Base-by-base conservation (phyloP, 1,140 invertebrate species). In the Ooceraea biroi region DNA sequence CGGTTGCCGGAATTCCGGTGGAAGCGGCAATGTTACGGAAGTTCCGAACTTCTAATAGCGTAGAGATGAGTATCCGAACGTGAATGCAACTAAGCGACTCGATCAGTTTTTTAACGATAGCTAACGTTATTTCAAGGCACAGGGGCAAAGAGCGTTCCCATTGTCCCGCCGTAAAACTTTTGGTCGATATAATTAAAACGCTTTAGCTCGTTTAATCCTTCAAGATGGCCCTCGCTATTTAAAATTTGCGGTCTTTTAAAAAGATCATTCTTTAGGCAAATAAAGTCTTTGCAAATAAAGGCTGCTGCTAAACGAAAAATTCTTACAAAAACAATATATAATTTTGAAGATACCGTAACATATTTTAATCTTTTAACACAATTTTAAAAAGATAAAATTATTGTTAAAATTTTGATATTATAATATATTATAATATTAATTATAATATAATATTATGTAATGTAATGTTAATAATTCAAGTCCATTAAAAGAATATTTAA, bases 11-110 rank as follows among this genome's bases (percentile, higher is more conserved):
- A 77, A 77, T 66, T 77, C 48, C 30, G 27, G 46, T 52, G 74
- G 30, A 52, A 50, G 14, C 44, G n/a, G 25, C 44, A 19, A n/a
- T n/a, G 58, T 25, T 30, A 25, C 61, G 61, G 14, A 66, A 66
- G 46, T 77, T 77, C 19, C 48, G 1, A 77, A 77, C 60, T 77
- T 77, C 60, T 77, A 66, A 77, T 55, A 77, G 61, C n/a, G 46
- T 44, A 3, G 5, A 77, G 46, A 77, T 66, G 74, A 57, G 14
- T 77, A 77, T 66, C 19, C 30, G 48, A 77, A 77, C 27, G 44
- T 36, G 36, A 36, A 63, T 8, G 48, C 61, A 46, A 36, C 14
- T 41, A 57, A 22, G 7, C 8, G 22, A 1, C 30, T 77, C 44
- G 12, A 77, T 41, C 14, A 55, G 19, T 10, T 77, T 77, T 77